Evolutionary conservation across 2,113 vertebrate species (phyloP).

Genomic region (Syrmaticus mikado): DNA sequence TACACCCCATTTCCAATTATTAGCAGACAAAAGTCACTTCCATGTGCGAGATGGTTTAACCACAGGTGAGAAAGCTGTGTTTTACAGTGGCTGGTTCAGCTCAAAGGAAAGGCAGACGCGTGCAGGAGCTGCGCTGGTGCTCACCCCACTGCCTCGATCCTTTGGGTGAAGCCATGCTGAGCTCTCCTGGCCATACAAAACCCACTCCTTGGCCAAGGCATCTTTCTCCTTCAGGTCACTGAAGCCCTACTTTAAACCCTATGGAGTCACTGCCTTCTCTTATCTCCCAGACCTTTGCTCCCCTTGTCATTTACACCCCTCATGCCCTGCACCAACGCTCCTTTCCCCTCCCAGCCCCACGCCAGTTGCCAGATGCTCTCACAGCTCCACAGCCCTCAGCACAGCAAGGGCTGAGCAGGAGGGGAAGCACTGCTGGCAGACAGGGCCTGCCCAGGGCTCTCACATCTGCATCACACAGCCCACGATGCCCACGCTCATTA

Average conservation of each 20-base stretch:
- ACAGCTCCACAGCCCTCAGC: no score
- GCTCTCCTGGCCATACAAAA: accelerated
- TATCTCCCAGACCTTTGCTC: constrained; percentile 22
- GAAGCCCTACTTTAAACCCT: not conserved
- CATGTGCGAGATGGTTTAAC: not conserved
- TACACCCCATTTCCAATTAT: not conserved
- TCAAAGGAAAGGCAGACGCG: accelerated
- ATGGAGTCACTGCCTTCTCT: not conserved
- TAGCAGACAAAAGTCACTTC: not conserved
- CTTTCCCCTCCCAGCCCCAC: not conserved
- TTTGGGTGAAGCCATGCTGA: accelerated
- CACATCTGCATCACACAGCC: not conserved
- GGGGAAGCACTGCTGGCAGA: not conserved
- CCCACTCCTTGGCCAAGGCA: accelerated
- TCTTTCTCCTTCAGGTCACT: not conserved
- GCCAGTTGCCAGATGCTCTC: not conserved
- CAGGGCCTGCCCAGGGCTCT: not conserved
- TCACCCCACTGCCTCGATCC: accelerated
- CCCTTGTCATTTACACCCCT: not conserved
- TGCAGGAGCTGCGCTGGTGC: accelerated
- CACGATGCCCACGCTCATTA: not conserved
- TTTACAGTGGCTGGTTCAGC: not conserved
- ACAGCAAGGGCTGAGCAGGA: not conserved
- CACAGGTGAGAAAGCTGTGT: accelerated
- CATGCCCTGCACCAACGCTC: not conserved